Evolutionary conservation across 2,888 invertebrate species (phyloP).

Genomic region (Dryocosmus kuriphilus): DNA sequence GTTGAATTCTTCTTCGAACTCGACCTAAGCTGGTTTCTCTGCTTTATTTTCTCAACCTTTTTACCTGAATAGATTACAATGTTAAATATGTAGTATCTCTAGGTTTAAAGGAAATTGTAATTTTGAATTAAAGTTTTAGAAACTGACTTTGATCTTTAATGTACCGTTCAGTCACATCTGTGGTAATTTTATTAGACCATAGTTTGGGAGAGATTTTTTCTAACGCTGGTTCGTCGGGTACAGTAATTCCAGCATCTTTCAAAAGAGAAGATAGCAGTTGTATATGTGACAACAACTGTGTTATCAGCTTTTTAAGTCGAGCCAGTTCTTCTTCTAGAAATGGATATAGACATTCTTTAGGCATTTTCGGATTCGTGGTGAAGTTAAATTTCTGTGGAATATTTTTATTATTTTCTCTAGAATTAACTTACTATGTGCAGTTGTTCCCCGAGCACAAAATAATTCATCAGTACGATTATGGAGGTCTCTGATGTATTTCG

Average conservation of each 20-base stretch:
- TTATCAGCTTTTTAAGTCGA: slow-evolving; percentile 72
- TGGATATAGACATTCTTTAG: slow-evolving; percentile 19
- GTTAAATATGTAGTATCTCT: neutral
- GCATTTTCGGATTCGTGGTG: neutral
- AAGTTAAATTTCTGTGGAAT: neutral
- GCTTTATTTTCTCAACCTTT: slow-evolving; percentile 66
- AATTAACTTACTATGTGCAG: slow-evolving; percentile 71
- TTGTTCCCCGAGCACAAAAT: slow-evolving; percentile 70
- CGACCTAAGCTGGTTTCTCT: slow-evolving; percentile 44
- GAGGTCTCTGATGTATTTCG: slow-evolving; percentile 75
- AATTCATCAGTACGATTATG: slow-evolving; percentile 73
- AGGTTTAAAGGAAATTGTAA: neutral
- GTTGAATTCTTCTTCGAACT: slow-evolving; percentile 56
- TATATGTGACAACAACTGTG: slow-evolving; percentile 72
- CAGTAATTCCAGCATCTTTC: slow-evolving; percentile 74
- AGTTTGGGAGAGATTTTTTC: slow-evolving; percentile 75
- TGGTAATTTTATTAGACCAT: slow-evolving; percentile 75
- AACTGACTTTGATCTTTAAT: slow-evolving; percentile 65
- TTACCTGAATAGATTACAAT: slow-evolving; percentile 61
- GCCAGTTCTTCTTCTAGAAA: slow-evolving; percentile 72
- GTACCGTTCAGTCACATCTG: slow-evolving; percentile 69
- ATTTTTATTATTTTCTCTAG: neutral
- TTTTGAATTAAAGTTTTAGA: neutral
- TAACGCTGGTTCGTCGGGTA: slow-evolving; percentile 74
- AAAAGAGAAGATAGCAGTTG: slow-evolving; percentile 72